Evolutionary conservation across 2,888 invertebrate species (phyloP).

Genomic region (Galerucella nymphaeae): DNA sequence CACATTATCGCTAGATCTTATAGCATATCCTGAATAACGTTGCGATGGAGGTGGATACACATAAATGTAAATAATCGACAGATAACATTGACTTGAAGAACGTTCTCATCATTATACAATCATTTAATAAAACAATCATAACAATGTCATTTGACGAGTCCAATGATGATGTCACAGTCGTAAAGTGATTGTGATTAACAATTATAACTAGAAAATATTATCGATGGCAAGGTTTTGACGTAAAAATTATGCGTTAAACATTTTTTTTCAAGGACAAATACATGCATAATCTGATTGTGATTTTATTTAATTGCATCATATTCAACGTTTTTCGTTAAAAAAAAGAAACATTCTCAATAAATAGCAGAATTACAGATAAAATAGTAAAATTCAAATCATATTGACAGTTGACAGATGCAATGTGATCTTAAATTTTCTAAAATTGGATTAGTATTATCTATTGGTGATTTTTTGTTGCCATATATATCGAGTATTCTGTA

Average conservation of each 20-base stretch:
- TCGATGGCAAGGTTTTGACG: background rate
- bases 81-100: conserved; percentile 22
- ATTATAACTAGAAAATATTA: background rate
- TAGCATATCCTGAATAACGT: background rate
- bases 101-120: conserved; percentile 34
- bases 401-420: too few relatives aligned
- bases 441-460: too few relatives aligned
- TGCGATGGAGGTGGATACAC: background rate
- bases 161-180: conserved; percentile 31
- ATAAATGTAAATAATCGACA: conserved; percentile 1
- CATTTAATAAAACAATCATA: conserved; percentile 35
- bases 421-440: too few relatives aligned
- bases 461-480: too few relatives aligned
- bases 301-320: too few relatives aligned
- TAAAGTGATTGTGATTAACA: conserved; percentile 25
- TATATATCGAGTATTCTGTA: too few relatives aligned
- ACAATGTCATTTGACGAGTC: conserved; percentile 31
- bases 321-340: too few relatives aligned
- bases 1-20: too few relatives aligned
- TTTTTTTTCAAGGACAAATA: background rate
- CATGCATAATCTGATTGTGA: background rate
- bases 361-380: too few relatives aligned
- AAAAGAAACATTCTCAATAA: too few relatives aligned
- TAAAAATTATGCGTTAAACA: background rate
- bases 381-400: too few relatives aligned